Evolutionary conservation across 2,113 vertebrate species (phyloP), one percentile per base, ranked within the genome.

Genomic region (Noctilio leporinus): DNA sequence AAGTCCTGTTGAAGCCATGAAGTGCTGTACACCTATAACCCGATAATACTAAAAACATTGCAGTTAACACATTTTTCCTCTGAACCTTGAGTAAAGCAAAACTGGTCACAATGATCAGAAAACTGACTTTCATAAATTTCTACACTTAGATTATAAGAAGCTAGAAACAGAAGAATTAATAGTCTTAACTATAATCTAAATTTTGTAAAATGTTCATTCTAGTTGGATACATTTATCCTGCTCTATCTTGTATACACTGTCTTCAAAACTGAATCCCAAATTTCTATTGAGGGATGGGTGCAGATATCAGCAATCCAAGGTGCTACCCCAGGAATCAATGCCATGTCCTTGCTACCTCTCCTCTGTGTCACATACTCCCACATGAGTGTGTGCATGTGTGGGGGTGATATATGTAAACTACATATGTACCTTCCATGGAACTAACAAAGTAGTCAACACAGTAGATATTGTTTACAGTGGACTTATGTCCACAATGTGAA

Each of bases 131-230:
- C 43, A 64, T 51, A 20, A 38, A n/a, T 75, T 47, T 53, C 62
- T 78, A 57, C 33, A 22, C 65, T 51, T 45, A 51, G 38, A 38
- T 88, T 75, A 40, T 38, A 72, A n/a, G n/a, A 69, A 91, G 78
- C 69, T 93, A 69, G 17, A 94, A 82, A n/a, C 28, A 91, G 24
- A 90, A 57, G 14, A 64, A 55, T 94, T 94, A 82, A 72, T 69
- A 75, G 57, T 84, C 22, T 83, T 62, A 45, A 92, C 30, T 70
- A 47, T 40, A 38, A 55, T 72, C 17, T 69, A 76, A 89, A 24
- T 49, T 86, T 82, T n/a, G 45, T 57, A n/a, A 90, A 57, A 33
- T 49, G 26, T 38, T 72, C 70, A 24, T 87, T 77, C 26, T 69
- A 53, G 43, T 20, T 59, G 14, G 43, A 45, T 86, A 12, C 72